Conservation (phyloP, 2,113 vertebrate genomes). For the Erythrolamprus reginae region DNA sequence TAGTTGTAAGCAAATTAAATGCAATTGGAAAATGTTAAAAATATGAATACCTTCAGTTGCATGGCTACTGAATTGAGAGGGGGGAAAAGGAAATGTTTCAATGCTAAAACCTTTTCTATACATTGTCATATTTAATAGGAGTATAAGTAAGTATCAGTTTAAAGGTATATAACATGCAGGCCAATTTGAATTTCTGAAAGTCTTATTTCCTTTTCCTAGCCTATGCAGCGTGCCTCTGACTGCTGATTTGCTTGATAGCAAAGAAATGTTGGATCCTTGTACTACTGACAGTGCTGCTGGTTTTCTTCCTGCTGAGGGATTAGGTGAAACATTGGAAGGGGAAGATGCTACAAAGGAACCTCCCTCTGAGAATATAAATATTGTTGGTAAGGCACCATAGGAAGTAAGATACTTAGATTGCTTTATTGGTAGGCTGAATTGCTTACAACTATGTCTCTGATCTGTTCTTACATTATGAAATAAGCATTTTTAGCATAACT, state of each 20-base stretch:
- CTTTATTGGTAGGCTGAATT: background rate
- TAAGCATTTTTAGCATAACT: background rate
- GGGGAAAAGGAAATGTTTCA: background rate
- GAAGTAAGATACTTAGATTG: background rate
- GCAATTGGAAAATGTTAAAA: background rate
- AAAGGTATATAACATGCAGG: background rate
- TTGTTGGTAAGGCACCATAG: slow-evolving; percentile 67
- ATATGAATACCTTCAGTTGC: background rate
- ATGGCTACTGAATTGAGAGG: background rate
- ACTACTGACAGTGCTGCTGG: slow-evolving; percentile 68
- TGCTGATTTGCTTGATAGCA: slow-evolving; percentile 66
- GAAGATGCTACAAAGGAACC: slow-evolving; percentile 47
- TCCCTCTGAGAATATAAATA: slow-evolving; percentile 57
- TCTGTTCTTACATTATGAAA: accelerated
- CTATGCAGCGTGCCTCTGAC: slow-evolving; percentile 70
- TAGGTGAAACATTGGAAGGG: slow-evolving; percentile 59
- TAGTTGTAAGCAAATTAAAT: background rate
- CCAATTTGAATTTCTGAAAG: background rate
- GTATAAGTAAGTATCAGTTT: background rate
- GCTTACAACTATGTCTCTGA: background rate
- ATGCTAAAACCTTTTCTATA: background rate
- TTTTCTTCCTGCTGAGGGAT: slow-evolving; percentile 51
- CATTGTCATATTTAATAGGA: background rate
- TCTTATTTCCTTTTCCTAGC: slow-evolving; percentile 30
- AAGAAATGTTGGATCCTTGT: slow-evolving; percentile 78